Evolutionary conservation across 2,888 invertebrate species (phyloP).

Genomic region (Saturnia pavonia): DNA sequence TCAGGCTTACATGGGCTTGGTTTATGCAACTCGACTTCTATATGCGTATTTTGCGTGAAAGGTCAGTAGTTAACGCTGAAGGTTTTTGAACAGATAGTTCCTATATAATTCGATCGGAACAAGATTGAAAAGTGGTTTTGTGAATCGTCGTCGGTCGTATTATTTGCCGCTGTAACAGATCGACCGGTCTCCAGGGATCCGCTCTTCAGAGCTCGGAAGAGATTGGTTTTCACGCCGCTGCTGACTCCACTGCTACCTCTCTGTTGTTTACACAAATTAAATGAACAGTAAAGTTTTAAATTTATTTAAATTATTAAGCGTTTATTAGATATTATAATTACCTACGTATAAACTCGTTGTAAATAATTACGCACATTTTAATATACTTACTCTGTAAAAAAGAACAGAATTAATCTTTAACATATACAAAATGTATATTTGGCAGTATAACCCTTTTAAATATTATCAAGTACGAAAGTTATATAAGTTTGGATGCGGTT

Average conservation of each 20-base stretch:
- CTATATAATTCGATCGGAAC: constrained; percentile 34
- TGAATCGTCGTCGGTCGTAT: constrained; percentile 39
- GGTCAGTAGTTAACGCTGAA: neutral
- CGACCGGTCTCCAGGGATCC: constrained; percentile 38
- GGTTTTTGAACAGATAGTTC: neutral
- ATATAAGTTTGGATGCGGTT: too few species aligned
- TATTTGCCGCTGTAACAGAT: constrained; percentile 44
- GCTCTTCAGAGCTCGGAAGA: neutral
- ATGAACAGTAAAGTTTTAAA: neutral
- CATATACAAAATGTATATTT: too few species aligned
- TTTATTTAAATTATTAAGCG: neutral
- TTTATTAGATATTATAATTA: neutral
- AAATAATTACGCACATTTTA: too few species aligned
- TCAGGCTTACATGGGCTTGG: too few species aligned
- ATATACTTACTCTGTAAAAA: too few species aligned
- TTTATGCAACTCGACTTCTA: too few species aligned
- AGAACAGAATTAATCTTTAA: too few species aligned
- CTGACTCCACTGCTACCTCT: neutral
- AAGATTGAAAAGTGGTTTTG: constrained; percentile 42
- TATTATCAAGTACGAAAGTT: too few species aligned
- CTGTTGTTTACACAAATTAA: neutral
- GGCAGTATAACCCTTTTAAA: too few species aligned
- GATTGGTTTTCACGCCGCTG: constrained; percentile 1
- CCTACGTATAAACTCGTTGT: too few species aligned
- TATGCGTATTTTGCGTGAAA: neutral